Evolutionary conservation across 2,888 invertebrate species (phyloP).

Genomic region (Dryococelus australis): DNA sequence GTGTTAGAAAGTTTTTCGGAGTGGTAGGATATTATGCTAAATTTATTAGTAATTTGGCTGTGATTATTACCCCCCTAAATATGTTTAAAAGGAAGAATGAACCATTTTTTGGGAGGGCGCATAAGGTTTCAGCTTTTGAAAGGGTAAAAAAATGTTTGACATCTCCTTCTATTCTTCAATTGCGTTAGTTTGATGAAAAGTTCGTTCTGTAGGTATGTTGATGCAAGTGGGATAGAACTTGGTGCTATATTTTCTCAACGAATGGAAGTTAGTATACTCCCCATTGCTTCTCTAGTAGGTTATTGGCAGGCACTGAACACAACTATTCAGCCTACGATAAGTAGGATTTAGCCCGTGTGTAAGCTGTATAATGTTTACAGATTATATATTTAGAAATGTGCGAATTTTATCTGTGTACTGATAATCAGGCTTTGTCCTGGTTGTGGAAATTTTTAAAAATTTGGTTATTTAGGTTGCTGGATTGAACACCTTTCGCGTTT

Average conservation of each 20-base stretch:
- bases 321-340: not conserved
- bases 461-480: not conserved
- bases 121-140: not conserved
- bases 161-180: not conserved
- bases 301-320: not conserved
- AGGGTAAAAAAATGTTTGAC: not conserved
- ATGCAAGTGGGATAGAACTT: not conserved
- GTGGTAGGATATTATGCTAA: not conserved
- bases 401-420: not conserved
- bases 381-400: not conserved
- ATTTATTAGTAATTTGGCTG: not conserved
- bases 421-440: not conserved
- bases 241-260: not conserved
- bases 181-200: not conserved
- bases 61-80: not conserved
- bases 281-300: not conserved
- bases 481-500: not conserved
- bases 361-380: not conserved
- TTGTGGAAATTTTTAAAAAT: not conserved
- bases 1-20: not conserved
- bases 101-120: not conserved
- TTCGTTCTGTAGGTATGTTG: not conserved
- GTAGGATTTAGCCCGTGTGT: not conserved
- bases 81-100: not conserved
- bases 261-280: not conserved